A percentile compares a stretch with the other conserved stretches of the same genome.
These are phyloP conservation scores for Pachydiplax longipennis DNA, from an alignment of 2,888 invertebrate species.

Conservation along the genomic window DNA sequence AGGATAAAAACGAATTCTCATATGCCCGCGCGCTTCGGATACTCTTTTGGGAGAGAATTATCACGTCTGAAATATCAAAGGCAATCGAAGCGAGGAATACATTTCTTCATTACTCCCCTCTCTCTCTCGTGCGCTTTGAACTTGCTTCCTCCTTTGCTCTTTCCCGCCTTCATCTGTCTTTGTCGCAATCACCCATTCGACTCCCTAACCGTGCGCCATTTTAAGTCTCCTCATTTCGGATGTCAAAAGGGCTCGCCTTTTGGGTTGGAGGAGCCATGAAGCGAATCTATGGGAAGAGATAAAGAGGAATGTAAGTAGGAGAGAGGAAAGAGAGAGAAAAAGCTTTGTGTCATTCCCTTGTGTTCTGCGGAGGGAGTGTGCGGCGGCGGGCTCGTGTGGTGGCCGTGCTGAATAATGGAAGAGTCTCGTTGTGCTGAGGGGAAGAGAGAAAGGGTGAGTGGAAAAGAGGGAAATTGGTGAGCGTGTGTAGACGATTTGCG, in stretches of 20 bases:
- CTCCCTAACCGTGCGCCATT: background rate
- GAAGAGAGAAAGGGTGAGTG: background rate
- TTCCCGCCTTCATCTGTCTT: background rate
- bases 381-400: background rate
- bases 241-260: background rate
- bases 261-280: background rate
- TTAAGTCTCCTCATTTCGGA: background rate
- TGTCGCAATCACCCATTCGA: background rate
- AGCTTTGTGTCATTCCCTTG: background rate
- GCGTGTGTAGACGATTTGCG: background rate
- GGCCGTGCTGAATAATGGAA: constrained; percentile 2
- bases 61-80: background rate
- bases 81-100: background rate
- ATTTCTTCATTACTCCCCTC: background rate
- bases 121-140: background rate
- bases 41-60: background rate
- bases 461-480: background rate
- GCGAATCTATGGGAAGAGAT: background rate
- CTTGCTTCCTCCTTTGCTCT: background rate
- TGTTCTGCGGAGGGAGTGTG: constrained; percentile 52
- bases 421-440: background rate
- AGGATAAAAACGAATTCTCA: background rate
- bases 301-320: background rate
- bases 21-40: background rate
- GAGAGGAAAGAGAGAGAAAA: background rate